Conservation (phyloP, 1,140 invertebrate species). For the Calosoma granatense region DNA sequence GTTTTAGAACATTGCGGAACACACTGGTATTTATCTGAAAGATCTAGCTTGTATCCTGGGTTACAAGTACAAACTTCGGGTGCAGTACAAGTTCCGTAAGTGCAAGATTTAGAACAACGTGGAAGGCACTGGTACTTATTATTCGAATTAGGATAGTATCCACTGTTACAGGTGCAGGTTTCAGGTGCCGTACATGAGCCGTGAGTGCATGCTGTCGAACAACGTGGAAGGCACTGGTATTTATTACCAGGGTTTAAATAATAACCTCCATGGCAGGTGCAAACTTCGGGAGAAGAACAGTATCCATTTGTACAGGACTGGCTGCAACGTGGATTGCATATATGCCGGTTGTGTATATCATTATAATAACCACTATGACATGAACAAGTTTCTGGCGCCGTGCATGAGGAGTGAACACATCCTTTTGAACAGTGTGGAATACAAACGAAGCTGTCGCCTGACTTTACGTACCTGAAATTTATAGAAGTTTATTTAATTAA, state of each 20-base stretch:
- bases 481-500: neutral
- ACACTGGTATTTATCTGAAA: constrained; percentile 34
- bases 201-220: constrained; percentile 17
- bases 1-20: constrained; percentile 31
- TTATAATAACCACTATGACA: constrained; percentile 37
- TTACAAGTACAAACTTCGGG: constrained; percentile 28
- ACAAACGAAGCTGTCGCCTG: constrained; percentile 27
- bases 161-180: constrained; percentile 24
- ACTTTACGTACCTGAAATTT: constrained; percentile 30
- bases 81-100: constrained; percentile 21
- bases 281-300: constrained; percentile 15
- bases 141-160: constrained; percentile 19
- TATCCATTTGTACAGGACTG: constrained; percentile 29
- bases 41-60: constrained; percentile 18
- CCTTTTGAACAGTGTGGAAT: constrained; percentile 41
- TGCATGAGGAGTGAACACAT: constrained; percentile 37
- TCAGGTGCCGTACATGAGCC: constrained; percentile 22
- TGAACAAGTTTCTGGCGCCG: constrained; percentile 34
- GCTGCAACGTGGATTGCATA: constrained; percentile 34
- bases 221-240: constrained; percentile 36
- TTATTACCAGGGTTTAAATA: constrained; percentile 2
- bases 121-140: constrained; percentile 19
- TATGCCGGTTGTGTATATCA: constrained; percentile 18
- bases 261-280: constrained; percentile 23
- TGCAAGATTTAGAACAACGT: constrained; percentile 13